Evolutionary conservation across 1,140 invertebrate species (phyloP), one percentile per base, ranked within the genome.

Genomic region (Lucilia cuprina): DNA sequence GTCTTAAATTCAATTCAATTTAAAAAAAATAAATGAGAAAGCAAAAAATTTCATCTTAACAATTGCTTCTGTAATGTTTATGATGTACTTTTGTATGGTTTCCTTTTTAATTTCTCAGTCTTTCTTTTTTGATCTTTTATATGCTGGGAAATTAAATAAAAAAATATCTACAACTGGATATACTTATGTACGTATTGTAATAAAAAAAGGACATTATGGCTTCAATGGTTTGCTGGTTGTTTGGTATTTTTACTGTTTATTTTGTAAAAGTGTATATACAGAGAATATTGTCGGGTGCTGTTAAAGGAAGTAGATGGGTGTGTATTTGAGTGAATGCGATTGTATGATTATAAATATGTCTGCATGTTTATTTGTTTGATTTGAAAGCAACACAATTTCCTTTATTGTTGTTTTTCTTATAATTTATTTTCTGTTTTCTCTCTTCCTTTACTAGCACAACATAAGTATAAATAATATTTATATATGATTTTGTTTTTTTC

Each of bases 381-480:
- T 80, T 80, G 41, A 19, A 80, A 80, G 77, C 41, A 80, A 47
- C 77, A 80, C 77, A 80, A 80, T 80, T 80, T 80, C 77, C 77
- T 80, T 80, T 80, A 49, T 80, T 80, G 77, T 21, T 50, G 13
- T 5, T 70, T 70, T 70, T 70, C 17, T 21, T 70, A 17, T 70
- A 70, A 19, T 70, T 70, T 70, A 17, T 60, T 60, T 60, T 60
- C 17, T 14, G 5, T 17, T 21, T 21, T 70, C 5, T 70, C 0
- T 70, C 2, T n/a, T 17, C 14, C 1, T 70, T 5, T n/a, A 5
- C 14, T 9, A 2, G 7, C 70, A 47, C 35, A 47, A 41, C 12
- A 75, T 8, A 75, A 12, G 74, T 10, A 30, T 5, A 35, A 5
- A 14, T n/a, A n/a, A n/a, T 60, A 17, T 17, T 60, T 60, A n/a